Conservation (phyloP, 2,888 invertebrate species). For the Tanypteryx hageni region DNA sequence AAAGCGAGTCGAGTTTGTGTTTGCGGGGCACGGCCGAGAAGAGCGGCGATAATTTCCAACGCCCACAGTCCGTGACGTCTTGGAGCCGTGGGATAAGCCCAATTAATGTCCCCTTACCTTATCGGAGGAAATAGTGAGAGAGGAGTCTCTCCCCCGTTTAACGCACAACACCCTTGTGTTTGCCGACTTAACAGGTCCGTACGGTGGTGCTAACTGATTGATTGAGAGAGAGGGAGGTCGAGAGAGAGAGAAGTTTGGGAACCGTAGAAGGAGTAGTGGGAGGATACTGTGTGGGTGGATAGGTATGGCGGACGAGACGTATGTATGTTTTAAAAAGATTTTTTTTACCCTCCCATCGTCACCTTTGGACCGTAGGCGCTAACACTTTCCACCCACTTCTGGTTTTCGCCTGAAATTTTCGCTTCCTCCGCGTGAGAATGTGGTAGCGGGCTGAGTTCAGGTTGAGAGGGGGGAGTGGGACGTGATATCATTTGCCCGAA, state of each 20-base stretch:
- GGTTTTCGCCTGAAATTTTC: constrained; percentile 39
- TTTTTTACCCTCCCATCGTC: background rate
- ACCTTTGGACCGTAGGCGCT: background rate
- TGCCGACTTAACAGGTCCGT: constrained; percentile 34
- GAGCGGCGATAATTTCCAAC: constrained; percentile 48
- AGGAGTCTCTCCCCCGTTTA: background rate
- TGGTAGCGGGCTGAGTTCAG: background rate
- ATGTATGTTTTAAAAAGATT: background rate
- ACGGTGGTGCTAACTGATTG: constrained; percentile 57
- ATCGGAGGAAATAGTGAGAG: background rate
- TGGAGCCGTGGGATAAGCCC: background rate
- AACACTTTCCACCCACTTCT: constrained; percentile 34
- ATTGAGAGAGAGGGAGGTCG: constrained; percentile 23
- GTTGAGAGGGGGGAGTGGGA: too few species aligned
- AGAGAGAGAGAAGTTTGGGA: background rate
- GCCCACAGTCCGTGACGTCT: constrained; percentile 41
- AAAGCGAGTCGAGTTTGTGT: background rate
- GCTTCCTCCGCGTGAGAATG: background rate
- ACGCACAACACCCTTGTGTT: constrained; percentile 5
- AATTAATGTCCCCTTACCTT: constrained; percentile 2
- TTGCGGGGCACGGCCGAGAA: constrained; percentile 15
- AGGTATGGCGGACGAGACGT: background rate
- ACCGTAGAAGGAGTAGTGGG: background rate
- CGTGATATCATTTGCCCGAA: too few species aligned
- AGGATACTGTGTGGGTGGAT: background rate